Evolutionary conservation across 2,888 invertebrate species (phyloP), one percentile per base, ranked within the genome.

Genomic region (Anorthoa munda): DNA sequence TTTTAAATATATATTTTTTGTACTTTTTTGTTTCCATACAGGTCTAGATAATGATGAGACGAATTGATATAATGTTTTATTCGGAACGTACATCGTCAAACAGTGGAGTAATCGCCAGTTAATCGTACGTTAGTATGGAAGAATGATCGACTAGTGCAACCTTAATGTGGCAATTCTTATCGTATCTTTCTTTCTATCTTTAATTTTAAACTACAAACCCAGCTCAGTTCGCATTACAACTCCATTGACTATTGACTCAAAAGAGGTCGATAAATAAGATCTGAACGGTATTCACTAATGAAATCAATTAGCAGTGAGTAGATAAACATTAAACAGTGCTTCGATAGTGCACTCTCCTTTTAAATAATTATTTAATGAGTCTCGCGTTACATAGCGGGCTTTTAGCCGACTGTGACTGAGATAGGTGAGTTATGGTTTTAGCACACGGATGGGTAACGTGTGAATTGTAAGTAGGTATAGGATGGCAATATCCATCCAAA

Each of bases 221-320:
- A 31, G 0, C 15, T 61, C 21, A 51, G 13, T 58, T 56, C 13
- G 21, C 46, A 53, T 11, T 1, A 18, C 17, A 39, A 48, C n/a
- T 65, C 59, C 23, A 73, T 70, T 60, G 12, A 83, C 39, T 67
- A 73, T 70, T 58, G 12, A 83, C 46, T 67, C 13, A 55, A 79
- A 67, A 59, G 51, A 59, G 83, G 64, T 83, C 69, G 79, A 60
- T 26, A 64, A 83, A 83, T 65, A 66, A 68, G 68, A 75, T 75
- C 60, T 21, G 58, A 46, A 66, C 72, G 66, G 65, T 71, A 74
- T 79, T 71, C 26, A 59, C 50, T 68, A 83, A 74, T 80, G 60
- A 64, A 80, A 84, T 80, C 81, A 66, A 74, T 81, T 84, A 84
- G 56, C 84, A 53, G 61, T 60, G 23, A 46, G 61, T 68, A 66